Evolutionary conservation across 2,113 vertebrate species (phyloP).

Genomic region (Hirundichthys speculiger): DNA sequence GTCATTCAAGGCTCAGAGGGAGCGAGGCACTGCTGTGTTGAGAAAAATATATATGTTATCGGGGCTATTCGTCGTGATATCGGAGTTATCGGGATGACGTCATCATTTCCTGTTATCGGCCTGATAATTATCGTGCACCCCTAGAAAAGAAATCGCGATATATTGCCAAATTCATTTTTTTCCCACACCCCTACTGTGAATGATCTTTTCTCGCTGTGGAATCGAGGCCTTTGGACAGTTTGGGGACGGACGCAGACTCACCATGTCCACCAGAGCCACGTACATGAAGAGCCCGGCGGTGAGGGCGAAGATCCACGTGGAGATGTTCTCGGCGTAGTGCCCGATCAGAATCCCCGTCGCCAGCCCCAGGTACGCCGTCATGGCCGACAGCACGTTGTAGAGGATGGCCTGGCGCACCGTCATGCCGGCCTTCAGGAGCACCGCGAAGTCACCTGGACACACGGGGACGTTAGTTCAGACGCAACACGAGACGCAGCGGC

Average conservation of each 20-base stretch:
- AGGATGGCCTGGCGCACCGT: slow-evolving; percentile 94
- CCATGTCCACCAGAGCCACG: slow-evolving; percentile 98
- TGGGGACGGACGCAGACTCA: slow-evolving; percentile 72
- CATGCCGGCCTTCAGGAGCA: slow-evolving; percentile 96
- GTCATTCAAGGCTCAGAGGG: no score
- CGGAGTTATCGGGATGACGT: no score
- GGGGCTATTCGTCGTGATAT: no score
- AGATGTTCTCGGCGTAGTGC: slow-evolving; percentile 94
- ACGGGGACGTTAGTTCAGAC: no score
- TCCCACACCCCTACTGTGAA: no score
- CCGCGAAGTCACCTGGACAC: slow-evolving; percentile 91
- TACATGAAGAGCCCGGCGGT: slow-evolving; percentile 98
- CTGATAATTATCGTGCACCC: no score
- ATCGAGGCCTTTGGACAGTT: background rate
- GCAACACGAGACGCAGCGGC: no score
- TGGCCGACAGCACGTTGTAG: slow-evolving; percentile 93
- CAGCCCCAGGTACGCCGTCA: slow-evolving; percentile 94
- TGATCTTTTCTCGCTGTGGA: background rate
- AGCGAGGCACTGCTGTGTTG: no score
- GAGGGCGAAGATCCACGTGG: slow-evolving; percentile 97
- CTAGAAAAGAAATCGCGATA: no score
- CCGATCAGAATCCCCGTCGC: slow-evolving; percentile 92
- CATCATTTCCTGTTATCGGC: no score
- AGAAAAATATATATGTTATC: no score
- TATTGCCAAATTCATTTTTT: no score